Conservation (phyloP, 2,113 vertebrate species). For the Tragelaphus strepsiceros region DNA sequence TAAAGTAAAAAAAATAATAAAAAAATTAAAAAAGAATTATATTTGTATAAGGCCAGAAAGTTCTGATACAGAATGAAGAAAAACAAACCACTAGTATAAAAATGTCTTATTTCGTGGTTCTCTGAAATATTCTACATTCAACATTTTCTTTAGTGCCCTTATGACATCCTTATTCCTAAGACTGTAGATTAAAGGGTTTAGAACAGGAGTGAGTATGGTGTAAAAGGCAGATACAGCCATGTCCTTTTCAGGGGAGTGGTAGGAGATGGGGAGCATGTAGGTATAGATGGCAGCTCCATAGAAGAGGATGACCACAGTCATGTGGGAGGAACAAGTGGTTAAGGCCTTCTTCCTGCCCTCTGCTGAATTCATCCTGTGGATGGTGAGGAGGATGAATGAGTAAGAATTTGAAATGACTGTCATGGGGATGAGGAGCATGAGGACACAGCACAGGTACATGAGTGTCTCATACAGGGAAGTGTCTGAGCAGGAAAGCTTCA, state of each 20-base stretch:
- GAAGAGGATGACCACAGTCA: background rate
- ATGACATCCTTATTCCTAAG: slow-evolving; percentile 48
- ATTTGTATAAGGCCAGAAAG: rapidly evolving
- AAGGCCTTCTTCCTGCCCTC: slow-evolving; percentile 36
- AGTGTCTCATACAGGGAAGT: background rate
- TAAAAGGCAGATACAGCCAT: background rate
- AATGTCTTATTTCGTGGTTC: background rate
- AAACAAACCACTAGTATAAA: background rate
- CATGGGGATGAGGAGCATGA: background rate
- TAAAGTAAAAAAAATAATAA: too few relatives aligned
- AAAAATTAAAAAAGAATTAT: background rate
- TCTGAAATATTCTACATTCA: background rate
- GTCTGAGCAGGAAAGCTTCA: background rate
- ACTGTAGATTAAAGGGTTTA: slow-evolving; percentile 55
- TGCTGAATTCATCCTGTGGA: background rate
- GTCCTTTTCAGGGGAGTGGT: background rate
- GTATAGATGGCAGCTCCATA: background rate
- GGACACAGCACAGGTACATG: background rate
- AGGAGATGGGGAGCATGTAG: background rate
- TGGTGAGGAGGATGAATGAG: background rate
- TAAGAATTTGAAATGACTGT: background rate
- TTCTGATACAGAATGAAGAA: rapidly evolving
- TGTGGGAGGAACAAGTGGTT: slow-evolving; percentile 31
- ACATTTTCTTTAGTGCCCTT: slow-evolving; percentile 12
- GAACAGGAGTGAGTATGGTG: background rate